A percentile compares a stretch with the other conserved stretches of the same genome.
phyloP scores from a whole-genome alignment of 2,113 vertebrate species.

The Leptobrachium leishanense region DNA sequence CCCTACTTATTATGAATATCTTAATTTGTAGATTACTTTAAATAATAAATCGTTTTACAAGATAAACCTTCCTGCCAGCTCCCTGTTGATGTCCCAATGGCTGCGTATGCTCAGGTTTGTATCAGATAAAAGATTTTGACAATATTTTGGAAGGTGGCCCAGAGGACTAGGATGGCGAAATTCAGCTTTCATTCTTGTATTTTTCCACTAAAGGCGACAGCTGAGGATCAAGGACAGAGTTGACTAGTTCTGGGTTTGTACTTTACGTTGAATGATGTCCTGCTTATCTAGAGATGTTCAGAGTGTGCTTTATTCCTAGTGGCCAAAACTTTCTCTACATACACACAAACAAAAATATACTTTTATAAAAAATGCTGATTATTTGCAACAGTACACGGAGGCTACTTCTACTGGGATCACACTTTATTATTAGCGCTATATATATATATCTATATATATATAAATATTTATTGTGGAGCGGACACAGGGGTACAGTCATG shows the following conservation, averaged over 20 bases:
- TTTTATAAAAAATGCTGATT: too few species aligned
- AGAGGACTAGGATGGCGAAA: neutral
- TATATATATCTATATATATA: too few species aligned
- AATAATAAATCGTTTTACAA: neutral
- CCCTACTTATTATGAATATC: too few species aligned
- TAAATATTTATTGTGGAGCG: too few species aligned
- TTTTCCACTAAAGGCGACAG: constrained; percentile 19
- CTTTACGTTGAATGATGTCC: neutral
- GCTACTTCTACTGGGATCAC: too few species aligned
- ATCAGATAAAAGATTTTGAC: constrained; percentile 8
- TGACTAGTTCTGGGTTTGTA: neutral
- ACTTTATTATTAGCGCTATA: too few species aligned
- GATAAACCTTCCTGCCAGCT: neutral
- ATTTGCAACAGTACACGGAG: too few species aligned
- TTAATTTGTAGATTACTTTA: neutral
- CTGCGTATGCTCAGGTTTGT: constrained; percentile 9
- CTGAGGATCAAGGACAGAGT: neutral
- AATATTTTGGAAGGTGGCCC: constrained; percentile 13
- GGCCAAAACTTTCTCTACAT: too few species aligned
- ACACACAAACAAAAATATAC: too few species aligned
- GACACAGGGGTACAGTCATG: too few species aligned
- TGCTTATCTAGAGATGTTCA: neutral
- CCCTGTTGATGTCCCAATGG: constrained; percentile 10
- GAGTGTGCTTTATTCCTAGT: too few species aligned
- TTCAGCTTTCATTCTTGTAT: constrained; percentile 2